Conservation (phyloP, 2,797 vertebrate genomes). For the Hemibagrus guttatus region DNA sequence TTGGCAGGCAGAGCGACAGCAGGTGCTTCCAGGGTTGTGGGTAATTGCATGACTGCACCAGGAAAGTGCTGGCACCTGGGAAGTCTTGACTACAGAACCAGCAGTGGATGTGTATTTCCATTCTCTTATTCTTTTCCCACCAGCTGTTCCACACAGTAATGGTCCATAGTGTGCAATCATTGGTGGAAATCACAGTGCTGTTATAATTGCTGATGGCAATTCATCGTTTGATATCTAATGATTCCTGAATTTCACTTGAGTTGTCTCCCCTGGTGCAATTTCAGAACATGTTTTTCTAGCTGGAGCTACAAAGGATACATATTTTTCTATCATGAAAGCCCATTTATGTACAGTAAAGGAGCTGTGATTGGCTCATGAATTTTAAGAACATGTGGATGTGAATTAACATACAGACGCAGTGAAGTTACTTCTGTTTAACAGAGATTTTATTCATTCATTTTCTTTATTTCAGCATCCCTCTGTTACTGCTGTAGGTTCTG, state of each 20-base stretch:
- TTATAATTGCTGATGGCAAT: slow-evolving; percentile 45
- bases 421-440: background rate
- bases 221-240: slow-evolving; percentile 10
- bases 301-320: slow-evolving; percentile 33
- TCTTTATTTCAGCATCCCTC: background rate
- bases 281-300: slow-evolving; percentile 37
- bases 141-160: slow-evolving; percentile 49
- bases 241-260: slow-evolving; percentile 29
- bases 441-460: background rate
- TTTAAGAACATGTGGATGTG: background rate
- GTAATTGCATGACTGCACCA: slow-evolving; percentile 52
- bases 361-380: background rate
- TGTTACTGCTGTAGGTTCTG: background rate
- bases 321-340: slow-evolving; percentile 20
- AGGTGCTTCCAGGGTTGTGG: slow-evolving; percentile 52
- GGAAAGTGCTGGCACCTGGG: slow-evolving; percentile 44
- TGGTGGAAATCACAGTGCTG: slow-evolving; percentile 32
- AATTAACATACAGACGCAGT: background rate
- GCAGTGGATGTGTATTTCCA: slow-evolving; percentile 31
- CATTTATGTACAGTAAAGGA: slow-evolving; percentile 13
- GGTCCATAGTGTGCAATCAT: slow-evolving; percentile 35
- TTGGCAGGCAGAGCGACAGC: slow-evolving; percentile 47
- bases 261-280: slow-evolving; percentile 37
- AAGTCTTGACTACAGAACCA: slow-evolving; percentile 47
- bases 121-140: slow-evolving; percentile 33